phyloP scores from a whole-genome alignment of 1,140 invertebrate genomes.

The Homarus americanus region DNA sequence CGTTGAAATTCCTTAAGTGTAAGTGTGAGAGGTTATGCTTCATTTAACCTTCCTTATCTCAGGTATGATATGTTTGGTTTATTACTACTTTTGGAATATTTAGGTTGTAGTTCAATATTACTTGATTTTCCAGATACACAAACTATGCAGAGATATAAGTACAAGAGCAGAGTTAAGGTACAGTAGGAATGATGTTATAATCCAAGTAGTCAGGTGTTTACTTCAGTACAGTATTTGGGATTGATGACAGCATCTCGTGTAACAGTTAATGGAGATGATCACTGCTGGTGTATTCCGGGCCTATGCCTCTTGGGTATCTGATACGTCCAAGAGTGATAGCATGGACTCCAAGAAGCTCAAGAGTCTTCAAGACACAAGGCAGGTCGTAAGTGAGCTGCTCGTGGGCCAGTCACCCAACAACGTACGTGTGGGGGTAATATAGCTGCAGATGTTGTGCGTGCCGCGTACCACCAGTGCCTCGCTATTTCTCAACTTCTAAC shows the following conservation, averaged over 20 bases:
- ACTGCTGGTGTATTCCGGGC: constrained; percentile 65
- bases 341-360: constrained; percentile 1
- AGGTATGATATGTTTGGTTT: not conserved
- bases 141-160: too few relatives aligned
- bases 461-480: constrained; percentile 41
- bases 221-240: not conserved
- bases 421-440: constrained; percentile 68
- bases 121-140: not conserved
- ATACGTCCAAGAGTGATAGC: constrained; percentile 26
- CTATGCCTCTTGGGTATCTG: constrained; percentile 59
- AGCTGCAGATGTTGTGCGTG: constrained; percentile 25
- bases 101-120: too few relatives aligned
- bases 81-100: not conserved
- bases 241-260: constrained; percentile 38
- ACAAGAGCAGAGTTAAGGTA: too few relatives aligned
- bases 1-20: too few relatives aligned
- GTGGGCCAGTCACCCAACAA: constrained; percentile 37
- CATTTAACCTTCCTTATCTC: not conserved
- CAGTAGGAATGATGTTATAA: too few relatives aligned
- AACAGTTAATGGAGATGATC: constrained; percentile 71
- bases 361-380: constrained; percentile 45
- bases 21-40: not conserved
- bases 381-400: constrained; percentile 70
- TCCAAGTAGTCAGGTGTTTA: not conserved
- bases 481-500: constrained; percentile 8